These are phyloP conservation scores for Xyrichtys novacula DNA, from an alignment of 2,797 vertebrate genomes.

Conservation along the genomic window DNA sequence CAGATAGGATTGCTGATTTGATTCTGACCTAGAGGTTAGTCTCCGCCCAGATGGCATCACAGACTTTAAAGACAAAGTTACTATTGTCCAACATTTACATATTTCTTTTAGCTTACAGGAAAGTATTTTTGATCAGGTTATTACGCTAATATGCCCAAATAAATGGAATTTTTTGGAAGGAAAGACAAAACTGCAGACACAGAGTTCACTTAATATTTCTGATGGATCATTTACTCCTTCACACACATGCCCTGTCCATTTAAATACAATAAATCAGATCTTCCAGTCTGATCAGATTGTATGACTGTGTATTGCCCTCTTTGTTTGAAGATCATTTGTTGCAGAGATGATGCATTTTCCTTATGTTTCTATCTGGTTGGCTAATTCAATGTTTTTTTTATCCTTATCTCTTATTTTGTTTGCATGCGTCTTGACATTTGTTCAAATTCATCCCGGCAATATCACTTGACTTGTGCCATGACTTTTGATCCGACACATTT, in stretches of 20 bases:
- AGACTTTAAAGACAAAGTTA: no score
- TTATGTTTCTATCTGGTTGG: conserved; percentile 53
- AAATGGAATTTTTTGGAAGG: no score
- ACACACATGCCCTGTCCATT: conserved; percentile 72
- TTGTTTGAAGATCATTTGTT: conserved; percentile 67
- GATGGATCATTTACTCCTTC: conserved; percentile 76
- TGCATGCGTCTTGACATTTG: conserved; percentile 91
- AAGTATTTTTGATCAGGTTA: no score
- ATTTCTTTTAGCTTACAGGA: no score
- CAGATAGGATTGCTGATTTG: no score
- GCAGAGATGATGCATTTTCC: conserved; percentile 50
- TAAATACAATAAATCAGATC: conserved; percentile 84
- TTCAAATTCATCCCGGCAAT: conserved; percentile 90
- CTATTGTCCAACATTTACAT: no score
- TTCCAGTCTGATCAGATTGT: conserved; percentile 83
- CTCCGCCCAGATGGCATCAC: no score
- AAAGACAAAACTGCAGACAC: conserved; percentile 5
- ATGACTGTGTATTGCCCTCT: conserved; percentile 76
- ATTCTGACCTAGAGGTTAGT: no score
- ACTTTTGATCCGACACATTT: conserved; percentile 91
- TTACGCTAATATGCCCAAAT: no score
- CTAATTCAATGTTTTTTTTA: conserved; percentile 74
- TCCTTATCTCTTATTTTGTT: conserved; percentile 78
- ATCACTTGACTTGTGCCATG: conserved; percentile 94
- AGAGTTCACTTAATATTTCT: conserved; percentile 45